A percentile compares a stretch with the other conserved stretches of the same genome.
Evolutionary conservation across 2,797 vertebrate genomes (phyloP).

Genomic region (Mormyrops attenuatus): DNA sequence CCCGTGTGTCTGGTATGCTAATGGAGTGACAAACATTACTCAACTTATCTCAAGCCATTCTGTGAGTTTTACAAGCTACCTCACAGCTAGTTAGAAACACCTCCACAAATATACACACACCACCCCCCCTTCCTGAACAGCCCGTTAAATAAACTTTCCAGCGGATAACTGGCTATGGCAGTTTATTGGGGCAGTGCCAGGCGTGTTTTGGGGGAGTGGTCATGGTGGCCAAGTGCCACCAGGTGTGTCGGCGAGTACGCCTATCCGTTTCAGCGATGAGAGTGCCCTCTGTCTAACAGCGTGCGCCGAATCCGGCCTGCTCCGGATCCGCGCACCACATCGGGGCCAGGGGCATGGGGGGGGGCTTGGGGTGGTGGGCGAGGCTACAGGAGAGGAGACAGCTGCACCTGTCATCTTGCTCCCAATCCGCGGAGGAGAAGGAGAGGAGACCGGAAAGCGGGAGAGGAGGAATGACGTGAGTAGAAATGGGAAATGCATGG

Average conservation of each 20-base stretch:
- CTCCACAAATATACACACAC: background rate
- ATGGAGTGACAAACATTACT: background rate
- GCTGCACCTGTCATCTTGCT: conserved; percentile 61
- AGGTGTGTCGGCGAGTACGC: background rate
- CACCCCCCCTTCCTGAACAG: background rate
- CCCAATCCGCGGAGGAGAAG: conserved; percentile 36
- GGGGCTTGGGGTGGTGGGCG: conserved; percentile 11
- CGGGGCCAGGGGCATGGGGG: background rate
- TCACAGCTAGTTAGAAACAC: background rate
- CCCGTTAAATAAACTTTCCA: background rate
- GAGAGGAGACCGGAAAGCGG: background rate
- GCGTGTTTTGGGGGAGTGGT: background rate
- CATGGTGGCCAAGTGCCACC: background rate
- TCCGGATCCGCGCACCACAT: background rate
- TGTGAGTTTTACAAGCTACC: background rate
- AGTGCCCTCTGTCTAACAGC: background rate
- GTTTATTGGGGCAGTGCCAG: background rate
- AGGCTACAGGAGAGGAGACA: conserved; percentile 39
- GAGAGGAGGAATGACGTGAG: background rate
- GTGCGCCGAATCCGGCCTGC: background rate
- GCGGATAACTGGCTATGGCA: background rate
- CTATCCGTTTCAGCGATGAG: background rate
- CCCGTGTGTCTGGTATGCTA: background rate
- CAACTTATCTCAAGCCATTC: background rate
- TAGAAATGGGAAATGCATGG: background rate